These are phyloP conservation scores for Pachydiplax longipennis DNA, from an alignment of 2,888 invertebrate genomes.

Conservation along the genomic window DNA sequence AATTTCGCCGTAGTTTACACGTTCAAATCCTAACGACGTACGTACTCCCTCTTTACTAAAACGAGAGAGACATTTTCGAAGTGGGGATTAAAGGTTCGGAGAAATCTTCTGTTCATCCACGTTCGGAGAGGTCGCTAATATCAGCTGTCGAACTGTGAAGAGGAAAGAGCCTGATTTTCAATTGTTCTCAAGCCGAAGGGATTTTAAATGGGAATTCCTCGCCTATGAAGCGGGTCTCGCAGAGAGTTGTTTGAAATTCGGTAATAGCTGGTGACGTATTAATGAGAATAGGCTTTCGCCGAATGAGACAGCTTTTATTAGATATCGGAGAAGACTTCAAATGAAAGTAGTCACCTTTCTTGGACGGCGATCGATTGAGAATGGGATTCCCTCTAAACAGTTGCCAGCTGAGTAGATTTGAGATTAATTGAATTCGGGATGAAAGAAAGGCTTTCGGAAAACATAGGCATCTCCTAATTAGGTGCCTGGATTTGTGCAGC, in stretches of 20 bases:
- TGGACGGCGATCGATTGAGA: too few relatives aligned
- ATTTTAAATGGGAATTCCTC: constrained; percentile 3
- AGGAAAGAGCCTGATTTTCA: neutral
- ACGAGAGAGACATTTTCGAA: neutral
- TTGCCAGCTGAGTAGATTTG: too few relatives aligned
- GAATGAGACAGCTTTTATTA: neutral
- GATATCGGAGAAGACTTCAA: neutral
- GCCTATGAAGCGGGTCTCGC: neutral
- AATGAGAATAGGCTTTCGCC: constrained; percentile 14
- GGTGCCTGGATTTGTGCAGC: too few relatives aligned
- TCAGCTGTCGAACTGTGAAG: neutral
- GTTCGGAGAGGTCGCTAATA: neutral
- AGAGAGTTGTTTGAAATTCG: neutral
- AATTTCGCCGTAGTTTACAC: neutral
- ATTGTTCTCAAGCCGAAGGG: neutral
- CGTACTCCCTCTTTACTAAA: neutral
- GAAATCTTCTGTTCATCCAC: neutral
- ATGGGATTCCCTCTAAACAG: too few relatives aligned
- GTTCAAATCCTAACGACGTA: neutral
- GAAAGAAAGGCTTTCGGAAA: too few relatives aligned
- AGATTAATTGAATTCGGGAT: too few relatives aligned
- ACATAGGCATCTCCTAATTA: too few relatives aligned
- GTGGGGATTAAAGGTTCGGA: neutral
- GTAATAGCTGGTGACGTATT: constrained; percentile 10
- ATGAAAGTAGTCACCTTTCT: neutral